Conservation (phyloP, 2,888 invertebrate species). For the Mayetiola destructor region DNA sequence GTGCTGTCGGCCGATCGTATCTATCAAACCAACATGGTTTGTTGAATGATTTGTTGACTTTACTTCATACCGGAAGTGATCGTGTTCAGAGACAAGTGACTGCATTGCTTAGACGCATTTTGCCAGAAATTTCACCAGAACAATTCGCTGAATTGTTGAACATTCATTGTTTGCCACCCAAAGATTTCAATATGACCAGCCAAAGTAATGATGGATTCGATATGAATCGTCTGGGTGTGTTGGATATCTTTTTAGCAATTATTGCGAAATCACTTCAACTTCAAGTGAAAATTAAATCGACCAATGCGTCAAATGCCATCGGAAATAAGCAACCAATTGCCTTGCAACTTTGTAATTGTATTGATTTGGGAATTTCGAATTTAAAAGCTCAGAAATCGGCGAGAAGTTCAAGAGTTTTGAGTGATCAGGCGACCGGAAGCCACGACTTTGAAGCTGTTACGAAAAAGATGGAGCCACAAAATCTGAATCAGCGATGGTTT, state of each 20-base stretch:
- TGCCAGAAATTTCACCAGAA: slow-evolving; percentile 79
- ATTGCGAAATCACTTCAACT: slow-evolving; percentile 82
- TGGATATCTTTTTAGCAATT: slow-evolving; percentile 81
- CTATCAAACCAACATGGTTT: slow-evolving; percentile 78
- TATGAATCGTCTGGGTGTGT: slow-evolving; percentile 52
- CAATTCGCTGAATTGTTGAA: slow-evolving; percentile 64
- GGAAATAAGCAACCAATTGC: slow-evolving; percentile 41
- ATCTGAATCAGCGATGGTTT: slow-evolving; percentile 57
- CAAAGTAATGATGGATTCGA: slow-evolving; percentile 32
- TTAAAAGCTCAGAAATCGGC: slow-evolving; percentile 18
- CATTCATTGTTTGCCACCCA: slow-evolving; percentile 53
- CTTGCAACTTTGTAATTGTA: slow-evolving; percentile 30
- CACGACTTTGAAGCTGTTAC: not conserved
- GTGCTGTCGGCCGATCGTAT: slow-evolving; percentile 77
- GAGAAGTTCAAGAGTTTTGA: not conserved
- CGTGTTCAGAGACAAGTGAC: slow-evolving; percentile 89
- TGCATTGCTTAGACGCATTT: slow-evolving; percentile 67
- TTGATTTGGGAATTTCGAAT: slow-evolving; percentile 31
- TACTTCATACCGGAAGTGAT: slow-evolving; percentile 88
- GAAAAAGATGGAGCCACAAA: slow-evolving; percentile 17
- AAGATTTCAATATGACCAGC: slow-evolving; percentile 60
- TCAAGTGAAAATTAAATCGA: slow-evolving; percentile 57
- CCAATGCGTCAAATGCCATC: slow-evolving; percentile 19
- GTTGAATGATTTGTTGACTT: slow-evolving; percentile 65
- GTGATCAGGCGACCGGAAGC: not conserved